Evolutionary conservation across 2,888 invertebrate genomes (phyloP), one percentile per base, ranked within the genome.

Genomic region (Drosophila acutilabella): DNA sequence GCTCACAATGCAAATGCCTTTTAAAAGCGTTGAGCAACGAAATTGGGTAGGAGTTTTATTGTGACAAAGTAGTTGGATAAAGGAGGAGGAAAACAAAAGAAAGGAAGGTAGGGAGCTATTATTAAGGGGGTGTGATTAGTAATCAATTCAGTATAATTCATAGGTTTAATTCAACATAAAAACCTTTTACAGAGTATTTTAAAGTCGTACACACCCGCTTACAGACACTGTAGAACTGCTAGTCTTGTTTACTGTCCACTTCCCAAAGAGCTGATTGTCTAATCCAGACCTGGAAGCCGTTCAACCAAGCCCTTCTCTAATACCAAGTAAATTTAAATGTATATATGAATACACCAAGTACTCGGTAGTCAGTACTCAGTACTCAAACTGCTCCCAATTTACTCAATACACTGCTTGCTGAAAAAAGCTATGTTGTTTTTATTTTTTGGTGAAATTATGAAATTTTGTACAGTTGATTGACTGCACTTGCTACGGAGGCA

Each of bases 391-490:
- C 30, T 48, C 10, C 8, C 2, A 5, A 2, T 30, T 8, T 26
- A 10, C 10, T 58, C 16, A 30, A 50, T 30, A 50, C 18, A 18
- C 23, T 23, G 23, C 0, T 6, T 0, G 6, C 23, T 23, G 20
- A 30, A 50, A 59, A 30, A 33, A 36, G 20, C 18, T 47, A 5
- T 23, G 20, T 7, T 23, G n/a, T 2, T 52, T 36, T 45, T 62
- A 54, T 70, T 72, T 64, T 72, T 64, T 42, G 51, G 47, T 23
- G 16, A 71, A 73, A 75, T 82, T 71, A 84, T 61, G 77, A 77
- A 80, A 88, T 83, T 86, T 73, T 59, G 60, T 72, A 58, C 83
- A 88, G 74, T 71, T 86, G 86, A 86, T 88, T 88, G 88, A 88
- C 74, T 88, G 86, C 83, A 88, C 88, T 82, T 83, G 72, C 72